These are phyloP conservation scores for Sander vitreus DNA, from an alignment of 2,113 vertebrate genomes.

Conservation along the genomic window DNA sequence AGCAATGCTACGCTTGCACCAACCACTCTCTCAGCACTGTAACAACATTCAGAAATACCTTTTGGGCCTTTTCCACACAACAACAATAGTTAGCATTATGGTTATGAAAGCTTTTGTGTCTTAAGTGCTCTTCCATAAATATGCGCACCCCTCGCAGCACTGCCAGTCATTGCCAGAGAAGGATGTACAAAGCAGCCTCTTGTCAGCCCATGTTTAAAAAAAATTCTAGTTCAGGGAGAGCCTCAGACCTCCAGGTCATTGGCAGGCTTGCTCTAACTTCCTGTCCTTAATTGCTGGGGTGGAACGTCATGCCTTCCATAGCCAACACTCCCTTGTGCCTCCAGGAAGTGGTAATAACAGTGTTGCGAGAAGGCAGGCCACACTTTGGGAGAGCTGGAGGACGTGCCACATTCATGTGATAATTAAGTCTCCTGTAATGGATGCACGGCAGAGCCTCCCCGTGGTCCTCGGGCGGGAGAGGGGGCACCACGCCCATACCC, in stretches of 20 bases:
- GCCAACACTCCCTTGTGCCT: constrained; percentile 10
- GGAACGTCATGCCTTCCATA: constrained; percentile 33
- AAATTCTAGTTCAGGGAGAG: neutral
- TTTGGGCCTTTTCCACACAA: constrained; percentile 21
- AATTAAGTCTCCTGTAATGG: constrained; percentile 64
- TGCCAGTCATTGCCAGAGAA: constrained; percentile 15
- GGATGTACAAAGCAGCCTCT: constrained; percentile 21
- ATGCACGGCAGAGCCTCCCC: neutral
- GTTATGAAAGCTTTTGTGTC: constrained; percentile 30
- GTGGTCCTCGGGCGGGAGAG: neutral
- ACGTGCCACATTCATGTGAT: constrained; percentile 36
- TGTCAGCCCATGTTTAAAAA: constrained; percentile 4
- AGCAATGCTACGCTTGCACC: constrained; percentile 29
- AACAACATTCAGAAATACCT: constrained; percentile 44
- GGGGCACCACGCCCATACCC: constrained; percentile 3
- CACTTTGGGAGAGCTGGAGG: constrained; percentile 43
- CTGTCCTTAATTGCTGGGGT: constrained; percentile 61
- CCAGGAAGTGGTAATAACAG: constrained; percentile 61
- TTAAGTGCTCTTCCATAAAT: constrained; percentile 18
- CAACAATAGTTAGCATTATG: constrained; percentile 33
- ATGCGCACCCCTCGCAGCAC: neutral
- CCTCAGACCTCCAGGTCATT: constrained; percentile 4
- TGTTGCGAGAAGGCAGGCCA: constrained; percentile 1
- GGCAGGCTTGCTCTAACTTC: constrained; percentile 25
- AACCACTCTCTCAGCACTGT: constrained; percentile 33